Base-by-base conservation (phyloP, 2,113 vertebrate species). In the Theristicus caerulescens region DNA sequence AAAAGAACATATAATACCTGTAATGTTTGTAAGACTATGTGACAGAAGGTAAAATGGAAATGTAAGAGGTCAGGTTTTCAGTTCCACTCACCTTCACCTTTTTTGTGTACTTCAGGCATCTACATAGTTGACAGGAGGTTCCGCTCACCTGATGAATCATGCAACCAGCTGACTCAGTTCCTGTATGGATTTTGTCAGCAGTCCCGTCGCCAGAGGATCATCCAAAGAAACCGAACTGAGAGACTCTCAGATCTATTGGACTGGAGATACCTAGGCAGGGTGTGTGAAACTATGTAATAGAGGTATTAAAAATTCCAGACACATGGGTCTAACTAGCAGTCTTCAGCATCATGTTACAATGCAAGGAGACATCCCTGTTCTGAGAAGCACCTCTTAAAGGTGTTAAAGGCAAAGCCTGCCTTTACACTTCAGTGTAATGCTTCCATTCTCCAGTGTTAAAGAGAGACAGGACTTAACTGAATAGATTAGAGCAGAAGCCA, bases 91-190 rank as follows among this genome's bases (percentile, higher is more conserved):
- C 22, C 44, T 72, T 57, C 7, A 5, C n/a, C 38, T 67, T 46
- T 5, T 36, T 52, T 74, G 54, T 94, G 46, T 86, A 61, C 72
- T 77, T 71, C 93, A 99, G 99, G 99, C 47, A 99, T 99, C 96
- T 99, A 99, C 97, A 99, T 99, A 4, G 98, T 99, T 81, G 99
- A 99, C 95, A 98, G 99, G 42, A 97, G 99, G n/a, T 99, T 99
- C 97, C 95, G 98, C 34, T 99, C 99, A 2, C 98, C 99, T 0
- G 99, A 99, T 3, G 99, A 99, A 82, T 99, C 99, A 3, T 99
- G 99, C 87, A 99, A 99, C 90, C 99, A 99, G 97, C 98, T 99
- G 97, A 99, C 99, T 55, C 99, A 99, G 96, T 99, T 99, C 98
- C 98, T 99, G 90, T 99, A 99, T 3, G 96, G 97, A 6, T 99